These are phyloP conservation scores for Sycophila sp. DNA, from an alignment of 1,140 invertebrate genomes.

Conservation along the genomic window DNA sequence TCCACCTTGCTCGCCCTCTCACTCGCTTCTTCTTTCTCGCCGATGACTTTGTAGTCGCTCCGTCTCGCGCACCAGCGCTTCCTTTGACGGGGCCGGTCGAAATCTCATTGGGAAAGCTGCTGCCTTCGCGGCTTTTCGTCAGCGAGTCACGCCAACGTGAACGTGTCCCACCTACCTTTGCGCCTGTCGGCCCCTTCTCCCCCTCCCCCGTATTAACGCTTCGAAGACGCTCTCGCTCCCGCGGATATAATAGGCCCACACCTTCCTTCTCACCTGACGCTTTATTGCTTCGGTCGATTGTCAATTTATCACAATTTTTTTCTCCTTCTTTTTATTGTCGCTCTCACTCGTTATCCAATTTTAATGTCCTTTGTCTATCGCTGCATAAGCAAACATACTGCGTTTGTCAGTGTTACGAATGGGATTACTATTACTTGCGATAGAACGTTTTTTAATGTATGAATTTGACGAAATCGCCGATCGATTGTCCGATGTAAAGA, in stretches of 20 bases:
- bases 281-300: no score
- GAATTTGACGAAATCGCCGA: no score
- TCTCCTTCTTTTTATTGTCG: no score
- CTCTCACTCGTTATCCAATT: no score
- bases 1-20: conserved; percentile 24
- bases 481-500: no score
- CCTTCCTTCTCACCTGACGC: no score
- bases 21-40: background rate
- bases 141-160: conserved; percentile 15
- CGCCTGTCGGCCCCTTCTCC: background rate
- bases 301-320: no score
- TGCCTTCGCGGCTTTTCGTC: conserved; percentile 31
- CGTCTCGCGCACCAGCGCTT: conserved; percentile 49
- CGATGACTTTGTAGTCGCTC: conserved; percentile 53
- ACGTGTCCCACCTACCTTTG: background rate
- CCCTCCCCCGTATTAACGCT: background rate
- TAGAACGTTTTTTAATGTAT: no score
- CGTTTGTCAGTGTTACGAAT: no score
- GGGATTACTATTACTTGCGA: no score
- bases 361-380: no score
- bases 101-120: conserved; percentile 27
- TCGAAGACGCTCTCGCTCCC: background rate
- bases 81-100: conserved; percentile 48
- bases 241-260: background rate
- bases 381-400: no score